Percentiles rank a stretch among this genome's conserved stretches.
These are phyloP conservation scores for Larimichthys crocea DNA, from an alignment of 2,113 vertebrate species.

Conservation along the genomic window DNA sequence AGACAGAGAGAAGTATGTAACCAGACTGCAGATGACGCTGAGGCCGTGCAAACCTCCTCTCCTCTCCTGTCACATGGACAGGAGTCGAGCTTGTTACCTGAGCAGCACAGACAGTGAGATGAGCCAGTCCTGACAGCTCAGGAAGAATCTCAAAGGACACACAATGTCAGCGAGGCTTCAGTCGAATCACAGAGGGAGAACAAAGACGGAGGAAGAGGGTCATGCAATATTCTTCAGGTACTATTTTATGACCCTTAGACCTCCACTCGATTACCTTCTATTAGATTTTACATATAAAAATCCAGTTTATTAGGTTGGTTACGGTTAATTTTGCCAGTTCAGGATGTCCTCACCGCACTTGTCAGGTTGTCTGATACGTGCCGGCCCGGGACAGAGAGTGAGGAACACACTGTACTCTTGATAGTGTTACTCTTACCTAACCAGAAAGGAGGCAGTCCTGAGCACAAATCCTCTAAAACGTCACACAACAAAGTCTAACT, in stretches of 20 bases:
- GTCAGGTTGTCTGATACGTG: too few species aligned
- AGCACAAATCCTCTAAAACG: too few species aligned
- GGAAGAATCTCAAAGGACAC: constrained; percentile 25
- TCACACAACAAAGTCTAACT: too few species aligned
- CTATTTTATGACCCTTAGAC: not conserved
- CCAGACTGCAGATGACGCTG: constrained; percentile 26
- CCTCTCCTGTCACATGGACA: constrained; percentile 3
- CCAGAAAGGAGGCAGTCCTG: too few species aligned
- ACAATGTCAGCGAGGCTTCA: constrained; percentile 2
- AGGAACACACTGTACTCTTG: too few species aligned
- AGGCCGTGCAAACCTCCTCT: not conserved
- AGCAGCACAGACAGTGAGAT: constrained; percentile 5
- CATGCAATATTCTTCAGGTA: not conserved
- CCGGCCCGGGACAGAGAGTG: too few species aligned
- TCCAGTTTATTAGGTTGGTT: too few species aligned
- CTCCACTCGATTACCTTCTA: not conserved
- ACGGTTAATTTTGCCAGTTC: too few species aligned
- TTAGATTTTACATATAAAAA: not conserved
- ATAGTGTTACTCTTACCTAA: too few species aligned
- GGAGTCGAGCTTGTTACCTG: constrained; percentile 27
- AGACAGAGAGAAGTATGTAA: not conserved
- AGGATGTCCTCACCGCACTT: too few species aligned
- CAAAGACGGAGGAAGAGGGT: not conserved
- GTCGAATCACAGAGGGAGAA: not conserved
- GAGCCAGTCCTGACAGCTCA: constrained; percentile 28